Evolutionary conservation across 2,113 vertebrate genomes (phyloP), one percentile per base, ranked within the genome.

Genomic region (Scopus umbretta): DNA sequence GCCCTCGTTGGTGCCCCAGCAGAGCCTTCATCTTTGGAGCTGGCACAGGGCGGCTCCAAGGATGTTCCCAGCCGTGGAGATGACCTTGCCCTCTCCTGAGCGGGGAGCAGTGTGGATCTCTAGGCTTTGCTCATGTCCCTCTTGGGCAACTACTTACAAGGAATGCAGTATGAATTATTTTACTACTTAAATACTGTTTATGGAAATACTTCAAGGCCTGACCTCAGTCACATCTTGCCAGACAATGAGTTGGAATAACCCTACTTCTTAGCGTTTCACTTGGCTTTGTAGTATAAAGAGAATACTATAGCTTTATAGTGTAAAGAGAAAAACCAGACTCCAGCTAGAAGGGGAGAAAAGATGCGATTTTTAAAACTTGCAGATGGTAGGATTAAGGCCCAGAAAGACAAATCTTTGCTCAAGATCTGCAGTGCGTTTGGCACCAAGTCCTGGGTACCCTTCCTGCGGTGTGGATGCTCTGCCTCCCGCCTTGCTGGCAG

Each of bases 181-280:
- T 30, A 34, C 40, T 86, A 18, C 70, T 66, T 80, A 92, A 90
- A 59, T 19, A 7, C 76, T 58, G 61, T 45, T 90, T 78, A 63
- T 87, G 56, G 78, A 80, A 90, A 56, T 11, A 34, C 58, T 88
- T 82, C 40, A 67, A 72, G 85, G 79, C 43, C 61, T 96, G 95
- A 90, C 81, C 85, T 40, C 11, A 82, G 92, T 56, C 66, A 27
- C 8, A 13, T 70, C 82, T 86, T 58, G 11, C 20, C 70, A 93
- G 88, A 76, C 74, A 68, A 76, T 2, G 74, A 75, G 75, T 7
- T 71, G 82, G 76, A 80, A 75, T 72, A 88, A 82, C 94, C 70
- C 82, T 10, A 5, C 47, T 4, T 2, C 84, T 58, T 3, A 27
- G 84, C 9, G 50, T 65, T 86, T 27, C 2, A 0, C 72, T 73